These are phyloP conservation scores for Heliangelus exortis DNA, from an alignment of 2,797 vertebrate species.

Conservation along the genomic window DNA sequence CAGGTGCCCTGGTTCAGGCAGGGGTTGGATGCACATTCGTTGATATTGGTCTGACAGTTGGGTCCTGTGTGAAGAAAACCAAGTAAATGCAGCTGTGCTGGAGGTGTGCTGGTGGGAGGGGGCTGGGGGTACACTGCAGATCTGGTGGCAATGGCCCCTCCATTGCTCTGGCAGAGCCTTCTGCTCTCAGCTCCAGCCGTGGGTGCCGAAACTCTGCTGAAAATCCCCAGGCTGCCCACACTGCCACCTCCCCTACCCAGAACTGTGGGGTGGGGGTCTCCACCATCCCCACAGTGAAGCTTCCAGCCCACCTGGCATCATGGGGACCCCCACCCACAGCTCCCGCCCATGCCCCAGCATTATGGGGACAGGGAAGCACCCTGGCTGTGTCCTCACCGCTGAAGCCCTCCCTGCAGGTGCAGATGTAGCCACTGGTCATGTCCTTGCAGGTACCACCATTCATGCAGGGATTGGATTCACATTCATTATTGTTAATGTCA, in stretches of 20 bases:
- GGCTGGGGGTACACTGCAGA: background rate
- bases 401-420: constrained; percentile 92
- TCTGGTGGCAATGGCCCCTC: rapidly evolving
- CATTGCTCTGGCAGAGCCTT: background rate
- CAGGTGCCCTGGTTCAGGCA: constrained; percentile 96
- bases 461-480: constrained; percentile 94
- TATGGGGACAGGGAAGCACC: rapidly evolving
- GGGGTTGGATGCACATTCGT: constrained; percentile 96
- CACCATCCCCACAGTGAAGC: background rate
- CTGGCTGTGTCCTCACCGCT: constrained; percentile 82
- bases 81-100: background rate
- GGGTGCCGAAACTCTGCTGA: background rate
- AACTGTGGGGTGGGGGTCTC: background rate
- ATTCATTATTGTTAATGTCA: constrained; percentile 94
- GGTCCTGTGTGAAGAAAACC: constrained; percentile 79
- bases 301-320: background rate
- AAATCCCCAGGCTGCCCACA: background rate
- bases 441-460: constrained; percentile 95
- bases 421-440: constrained; percentile 95
- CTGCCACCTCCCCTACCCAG: background rate
- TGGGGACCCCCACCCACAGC: background rate
- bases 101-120: background rate
- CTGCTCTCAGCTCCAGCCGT: background rate
- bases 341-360: background rate
- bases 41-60: constrained; percentile 97